Percentiles rank a stretch among this genome's conserved stretches.
These are phyloP conservation scores for Caretta caretta DNA, from an alignment of 2,113 vertebrate species.

Conservation along the genomic window DNA sequence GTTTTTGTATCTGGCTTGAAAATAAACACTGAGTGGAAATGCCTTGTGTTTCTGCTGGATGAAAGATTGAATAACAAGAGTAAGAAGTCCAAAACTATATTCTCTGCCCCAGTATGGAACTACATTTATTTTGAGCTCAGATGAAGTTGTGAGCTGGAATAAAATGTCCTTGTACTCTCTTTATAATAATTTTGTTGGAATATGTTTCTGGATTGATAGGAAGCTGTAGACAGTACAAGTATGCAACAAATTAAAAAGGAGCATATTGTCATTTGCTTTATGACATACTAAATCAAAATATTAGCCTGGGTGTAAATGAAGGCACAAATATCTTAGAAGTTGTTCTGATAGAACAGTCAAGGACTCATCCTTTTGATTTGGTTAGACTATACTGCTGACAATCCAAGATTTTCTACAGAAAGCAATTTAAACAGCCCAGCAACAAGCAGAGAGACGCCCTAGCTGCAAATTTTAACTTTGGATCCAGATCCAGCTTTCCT, in stretches of 20 bases:
- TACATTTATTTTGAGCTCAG: background rate
- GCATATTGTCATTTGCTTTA: rapidly evolving
- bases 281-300: background rate
- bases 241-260: background rate
- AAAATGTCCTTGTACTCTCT: background rate
- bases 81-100: background rate
- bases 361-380: background rate
- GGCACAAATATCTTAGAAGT: background rate
- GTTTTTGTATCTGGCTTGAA: background rate
- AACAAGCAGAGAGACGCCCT: rapidly evolving
- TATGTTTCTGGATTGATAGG: background rate
- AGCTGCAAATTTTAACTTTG: background rate
- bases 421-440: background rate
- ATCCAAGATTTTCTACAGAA: background rate
- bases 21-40: background rate
- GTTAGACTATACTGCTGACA: background rate
- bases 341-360: background rate
- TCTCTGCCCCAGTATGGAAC: background rate
- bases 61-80: background rate
- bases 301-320: background rate
- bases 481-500: background rate
- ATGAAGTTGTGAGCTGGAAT: background rate
- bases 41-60: background rate
- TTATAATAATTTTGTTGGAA: background rate
- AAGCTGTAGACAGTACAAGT: background rate